Percentiles rank a stretch among this genome's conserved stretches.
Evolutionary conservation across 2,797 vertebrate species (phyloP).

Genomic region (Monodelphis domestica): DNA sequence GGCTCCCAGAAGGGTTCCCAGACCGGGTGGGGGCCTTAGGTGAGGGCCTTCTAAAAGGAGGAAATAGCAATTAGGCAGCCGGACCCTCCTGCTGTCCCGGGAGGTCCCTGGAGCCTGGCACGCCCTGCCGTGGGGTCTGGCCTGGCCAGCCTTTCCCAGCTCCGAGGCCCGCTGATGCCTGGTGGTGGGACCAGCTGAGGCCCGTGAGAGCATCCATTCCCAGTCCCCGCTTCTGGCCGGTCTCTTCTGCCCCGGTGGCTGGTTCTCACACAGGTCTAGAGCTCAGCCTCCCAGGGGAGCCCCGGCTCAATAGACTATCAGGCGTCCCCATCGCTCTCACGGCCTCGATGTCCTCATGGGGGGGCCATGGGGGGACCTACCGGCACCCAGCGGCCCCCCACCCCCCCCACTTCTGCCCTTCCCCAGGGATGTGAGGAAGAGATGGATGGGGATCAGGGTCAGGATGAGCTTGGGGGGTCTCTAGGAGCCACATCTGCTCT

Average conservation of each 20-base stretch:
- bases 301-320: slow-evolving; percentile 66
- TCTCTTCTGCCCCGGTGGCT: slow-evolving; percentile 24
- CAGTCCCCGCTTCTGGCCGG: slow-evolving; percentile 55
- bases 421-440: neutral
- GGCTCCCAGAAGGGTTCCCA: neutral
- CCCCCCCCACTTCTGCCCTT: neutral
- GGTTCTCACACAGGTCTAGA: slow-evolving; percentile 68
- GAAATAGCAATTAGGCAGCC: neutral
- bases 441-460: neutral
- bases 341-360: slow-evolving; percentile 69
- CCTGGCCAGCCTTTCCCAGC: slow-evolving; percentile 69
- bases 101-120: neutral
- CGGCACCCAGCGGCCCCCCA: slow-evolving; percentile 69
- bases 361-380: slow-evolving; percentile 42
- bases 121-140: slow-evolving; percentile 39
- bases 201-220: slow-evolving; percentile 3
- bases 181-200: slow-evolving; percentile 69
- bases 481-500: slow-evolving; percentile 82
- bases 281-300: slow-evolving; percentile 46
- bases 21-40: neutral
- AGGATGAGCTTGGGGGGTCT: slow-evolving; percentile 23
- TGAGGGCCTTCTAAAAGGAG: neutral
- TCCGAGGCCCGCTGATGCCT: neutral
- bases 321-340: slow-evolving; percentile 75
- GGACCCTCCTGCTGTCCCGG: neutral